These are phyloP conservation scores for Brachypteracias leptosomus DNA, from an alignment of 2,113 vertebrate species.

Conservation along the genomic window DNA sequence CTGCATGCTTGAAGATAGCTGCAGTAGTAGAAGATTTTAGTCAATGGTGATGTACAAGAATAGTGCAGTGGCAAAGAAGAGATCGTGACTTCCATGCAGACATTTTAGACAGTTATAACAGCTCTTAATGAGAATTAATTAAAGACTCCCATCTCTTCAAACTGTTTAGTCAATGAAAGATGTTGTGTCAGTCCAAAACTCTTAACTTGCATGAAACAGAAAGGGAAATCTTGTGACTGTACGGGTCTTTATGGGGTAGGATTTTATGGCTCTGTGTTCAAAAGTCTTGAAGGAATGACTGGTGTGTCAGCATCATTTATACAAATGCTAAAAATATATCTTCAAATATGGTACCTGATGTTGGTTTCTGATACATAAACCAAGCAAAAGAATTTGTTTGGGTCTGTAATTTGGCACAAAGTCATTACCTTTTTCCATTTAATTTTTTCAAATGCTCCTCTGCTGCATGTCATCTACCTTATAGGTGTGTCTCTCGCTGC, in stretches of 20 bases:
- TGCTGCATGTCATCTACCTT: background rate
- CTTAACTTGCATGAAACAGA: background rate
- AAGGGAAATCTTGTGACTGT: background rate
- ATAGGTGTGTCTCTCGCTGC: background rate
- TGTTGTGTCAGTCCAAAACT: background rate
- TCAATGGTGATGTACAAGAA: background rate
- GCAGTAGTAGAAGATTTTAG: background rate
- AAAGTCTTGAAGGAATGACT: background rate
- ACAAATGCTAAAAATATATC: background rate
- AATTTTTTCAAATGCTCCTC: background rate
- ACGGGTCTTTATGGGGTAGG: background rate
- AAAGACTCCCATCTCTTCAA: background rate
- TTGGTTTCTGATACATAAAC: background rate
- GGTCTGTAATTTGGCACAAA: background rate
- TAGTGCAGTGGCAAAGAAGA: background rate
- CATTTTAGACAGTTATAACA: background rate
- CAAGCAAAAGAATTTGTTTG: background rate
- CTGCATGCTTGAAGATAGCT: background rate
- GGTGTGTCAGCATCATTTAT: background rate
- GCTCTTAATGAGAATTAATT: background rate
- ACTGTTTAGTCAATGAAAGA: background rate
- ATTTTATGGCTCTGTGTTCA: background rate
- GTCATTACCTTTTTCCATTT: background rate
- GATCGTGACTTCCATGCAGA: background rate
- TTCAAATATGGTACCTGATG: background rate